A percentile compares a stretch with the other conserved stretches of the same genome.
These are phyloP conservation scores for Chorisops tibialis DNA, from an alignment of 2,888 invertebrate genomes.

Conservation along the genomic window DNA sequence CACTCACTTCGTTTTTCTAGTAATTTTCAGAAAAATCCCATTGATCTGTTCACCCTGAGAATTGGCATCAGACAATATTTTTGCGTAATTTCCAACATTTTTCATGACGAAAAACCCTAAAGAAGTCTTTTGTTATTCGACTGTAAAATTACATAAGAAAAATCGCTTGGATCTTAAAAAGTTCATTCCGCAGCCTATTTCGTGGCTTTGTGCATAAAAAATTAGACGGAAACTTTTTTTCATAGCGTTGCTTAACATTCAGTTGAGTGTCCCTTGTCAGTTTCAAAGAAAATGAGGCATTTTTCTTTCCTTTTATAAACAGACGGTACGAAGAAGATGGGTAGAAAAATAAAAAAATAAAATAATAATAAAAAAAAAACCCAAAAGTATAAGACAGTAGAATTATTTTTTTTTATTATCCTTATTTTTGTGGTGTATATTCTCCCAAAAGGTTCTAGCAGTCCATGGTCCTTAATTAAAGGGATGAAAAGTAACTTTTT, in stretches of 20 bases:
- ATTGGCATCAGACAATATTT: no score
- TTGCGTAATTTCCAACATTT: no score
- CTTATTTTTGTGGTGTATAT: constrained; percentile 10
- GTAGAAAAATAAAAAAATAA: no score
- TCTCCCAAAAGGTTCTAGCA: not conserved
- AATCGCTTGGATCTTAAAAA: not conserved
- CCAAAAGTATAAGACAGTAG: not conserved
- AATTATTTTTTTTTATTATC: not conserved
- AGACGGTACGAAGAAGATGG: constrained; percentile 1
- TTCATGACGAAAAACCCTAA: no score
- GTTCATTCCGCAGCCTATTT: not conserved
- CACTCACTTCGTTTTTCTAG: no score
- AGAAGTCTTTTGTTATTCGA: not conserved
- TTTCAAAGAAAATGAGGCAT: not conserved
- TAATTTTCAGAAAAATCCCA: no score
- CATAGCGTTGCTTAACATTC: not conserved
- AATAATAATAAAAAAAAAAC: constrained; percentile 10
- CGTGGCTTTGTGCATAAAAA: not conserved
- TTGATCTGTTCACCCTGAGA: no score
- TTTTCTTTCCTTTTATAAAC: not conserved
- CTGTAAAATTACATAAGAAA: not conserved
- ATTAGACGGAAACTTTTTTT: constrained; percentile 1
- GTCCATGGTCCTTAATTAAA: constrained; percentile 27
- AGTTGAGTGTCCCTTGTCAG: constrained; percentile 14
- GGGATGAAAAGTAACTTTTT: constrained; percentile 30